Percentiles rank a stretch among this genome's conserved stretches.
Conservation (phyloP, 2,113 vertebrate species). For the Pristiophorus japonicus region DNA sequence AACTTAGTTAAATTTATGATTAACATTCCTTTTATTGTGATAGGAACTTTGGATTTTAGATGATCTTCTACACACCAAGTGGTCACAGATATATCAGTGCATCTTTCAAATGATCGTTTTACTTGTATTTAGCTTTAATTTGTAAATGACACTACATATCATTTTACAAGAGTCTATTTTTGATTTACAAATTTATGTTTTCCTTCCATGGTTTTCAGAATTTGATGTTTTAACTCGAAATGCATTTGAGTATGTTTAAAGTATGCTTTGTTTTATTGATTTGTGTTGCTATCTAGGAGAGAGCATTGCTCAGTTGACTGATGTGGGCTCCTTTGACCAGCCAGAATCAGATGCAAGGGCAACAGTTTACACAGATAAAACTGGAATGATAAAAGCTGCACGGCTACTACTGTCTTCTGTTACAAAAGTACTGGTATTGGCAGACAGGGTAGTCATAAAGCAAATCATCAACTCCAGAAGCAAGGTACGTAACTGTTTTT, state of each 20-base stretch:
- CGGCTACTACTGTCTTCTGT: constrained; percentile 90
- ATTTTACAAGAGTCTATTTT: background rate
- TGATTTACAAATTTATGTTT: background rate
- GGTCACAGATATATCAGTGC: background rate
- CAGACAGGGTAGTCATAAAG: constrained; percentile 93
- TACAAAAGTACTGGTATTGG: constrained; percentile 90
- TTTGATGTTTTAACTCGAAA: background rate
- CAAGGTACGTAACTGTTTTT: constrained; percentile 66
- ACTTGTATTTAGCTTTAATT: background rate
- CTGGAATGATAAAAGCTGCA: constrained; percentile 87
- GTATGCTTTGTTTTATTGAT: constrained; percentile 30
- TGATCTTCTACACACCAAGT: too few species aligned
- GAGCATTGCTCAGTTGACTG: constrained; percentile 86
- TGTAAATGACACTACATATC: background rate
- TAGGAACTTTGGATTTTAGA: background rate
- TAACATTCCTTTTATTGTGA: background rate
- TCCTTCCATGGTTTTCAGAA: background rate
- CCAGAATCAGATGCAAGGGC: constrained; percentile 64
- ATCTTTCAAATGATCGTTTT: background rate
- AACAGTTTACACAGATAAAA: constrained; percentile 83
- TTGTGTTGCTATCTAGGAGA: constrained; percentile 62
- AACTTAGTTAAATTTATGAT: background rate
- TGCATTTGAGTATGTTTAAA: constrained; percentile 27
- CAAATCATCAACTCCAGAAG: constrained; percentile 93
- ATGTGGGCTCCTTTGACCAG: constrained; percentile 59